Base-by-base conservation (phyloP, 2,113 vertebrate species). In the Steatornis caripensis region DNA sequence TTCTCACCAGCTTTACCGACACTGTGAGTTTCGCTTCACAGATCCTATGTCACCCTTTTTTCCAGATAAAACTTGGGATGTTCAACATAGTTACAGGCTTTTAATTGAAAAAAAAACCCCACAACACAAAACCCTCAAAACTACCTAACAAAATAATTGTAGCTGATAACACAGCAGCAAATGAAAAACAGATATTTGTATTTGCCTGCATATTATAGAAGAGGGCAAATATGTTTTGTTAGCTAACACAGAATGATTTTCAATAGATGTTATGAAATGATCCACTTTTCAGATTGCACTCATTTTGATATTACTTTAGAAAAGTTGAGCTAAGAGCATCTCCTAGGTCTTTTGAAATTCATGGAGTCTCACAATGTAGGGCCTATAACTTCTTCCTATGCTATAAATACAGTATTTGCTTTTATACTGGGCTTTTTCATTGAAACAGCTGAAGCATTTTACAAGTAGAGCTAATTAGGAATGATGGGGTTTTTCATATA, bases 21-120 rank as follows among this genome's bases (percentile, higher is more conserved):
- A 34, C 34, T 45, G 37, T 82, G 45, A 96, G 75, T 96, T 96
- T 96, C 90, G 72, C 68, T 96, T 96, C 90, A 90, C 8, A 61
- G 82, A 91, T 62, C 26, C 62, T 46, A 16, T 60, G 30, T 66
- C 27, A 66, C n/a, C 5, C 41, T 57, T 54, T 79, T 87, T 94
- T 79, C 54, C 75, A 76, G 87, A 83, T 57, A 49, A 58, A 89
- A 76, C 32, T 54, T 84, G 9, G 14, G 46, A 89, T 23, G 21
- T 76, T 71, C 26, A 76, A 26, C 60, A 34, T 78, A 68, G 3
- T 69, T 39, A 45, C 4, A 89, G 49, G 19, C 21, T 96, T 87
- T 91, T 51, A 93, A 72, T 15, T 69, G 5, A 37, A 77, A 41
- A 46, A 53, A 1, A 66, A 62, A 70, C 36, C 19, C 19, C 12